These are phyloP conservation scores for Thinocorus orbignyianus DNA, from an alignment of 2,113 vertebrate species.

Conservation along the genomic window DNA sequence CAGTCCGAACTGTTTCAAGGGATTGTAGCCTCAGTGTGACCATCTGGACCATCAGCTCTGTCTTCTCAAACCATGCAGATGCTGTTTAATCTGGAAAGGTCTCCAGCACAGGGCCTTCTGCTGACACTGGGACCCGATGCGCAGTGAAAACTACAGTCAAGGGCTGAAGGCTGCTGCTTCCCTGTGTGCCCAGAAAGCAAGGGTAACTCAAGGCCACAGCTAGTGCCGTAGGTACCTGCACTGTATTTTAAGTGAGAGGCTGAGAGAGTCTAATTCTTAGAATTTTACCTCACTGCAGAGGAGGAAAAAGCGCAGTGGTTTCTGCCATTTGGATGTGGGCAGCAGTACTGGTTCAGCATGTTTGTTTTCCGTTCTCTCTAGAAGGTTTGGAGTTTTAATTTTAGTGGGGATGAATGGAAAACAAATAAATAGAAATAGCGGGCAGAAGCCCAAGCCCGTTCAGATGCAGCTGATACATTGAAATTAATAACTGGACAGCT, in stretches of 20 bases:
- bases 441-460: conserved; percentile 30
- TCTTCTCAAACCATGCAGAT: neutral
- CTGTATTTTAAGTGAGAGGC: neutral
- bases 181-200: neutral
- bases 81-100: neutral
- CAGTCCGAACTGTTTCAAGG: neutral
- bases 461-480: conserved; percentile 23
- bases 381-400: conserved; percentile 32
- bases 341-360: neutral
- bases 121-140: neutral
- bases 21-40: neutral
- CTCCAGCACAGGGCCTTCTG: neutral
- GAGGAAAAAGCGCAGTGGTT: neutral
- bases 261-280: neutral
- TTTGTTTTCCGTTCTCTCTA: conserved; percentile 24
- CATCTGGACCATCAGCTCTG: neutral
- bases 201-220: neutral
- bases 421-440: conserved; percentile 50
- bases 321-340: neutral
- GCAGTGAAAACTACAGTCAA: neutral
- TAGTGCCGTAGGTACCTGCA: fast-evolving
- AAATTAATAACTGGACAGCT: conserved; percentile 32
- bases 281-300: neutral
- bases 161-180: neutral
- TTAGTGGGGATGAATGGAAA: conserved; percentile 34